phyloP scores from a whole-genome alignment of 2,888 invertebrate species.

The Melikaiella ostensackeni region DNA sequence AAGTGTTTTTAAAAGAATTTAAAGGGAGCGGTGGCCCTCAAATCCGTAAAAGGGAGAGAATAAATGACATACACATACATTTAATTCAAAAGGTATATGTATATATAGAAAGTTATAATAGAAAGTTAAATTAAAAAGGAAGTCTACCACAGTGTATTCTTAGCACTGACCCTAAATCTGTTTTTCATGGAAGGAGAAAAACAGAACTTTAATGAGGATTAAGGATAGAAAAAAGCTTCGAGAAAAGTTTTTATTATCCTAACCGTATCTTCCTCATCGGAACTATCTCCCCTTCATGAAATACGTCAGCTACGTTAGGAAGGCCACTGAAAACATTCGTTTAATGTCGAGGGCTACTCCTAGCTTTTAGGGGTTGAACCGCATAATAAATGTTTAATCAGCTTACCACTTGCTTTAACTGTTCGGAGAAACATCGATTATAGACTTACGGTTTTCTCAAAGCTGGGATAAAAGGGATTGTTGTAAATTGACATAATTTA shows the following conservation, averaged over 20 bases:
- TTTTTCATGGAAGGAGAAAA: neutral
- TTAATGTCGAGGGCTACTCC: neutral
- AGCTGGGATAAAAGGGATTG: neutral
- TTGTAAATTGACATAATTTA: neutral
- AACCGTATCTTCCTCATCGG: neutral
- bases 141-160: too few relatives aligned
- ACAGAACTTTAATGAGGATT: neutral
- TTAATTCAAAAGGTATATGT: too few relatives aligned
- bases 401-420: neutral
- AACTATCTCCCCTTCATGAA: neutral
- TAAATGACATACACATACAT: too few relatives aligned
- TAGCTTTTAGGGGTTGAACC: neutral
- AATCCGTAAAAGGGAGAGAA: too few relatives aligned
- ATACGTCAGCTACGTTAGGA: neutral
- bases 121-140: too few relatives aligned
- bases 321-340: neutral
- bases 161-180: neutral
- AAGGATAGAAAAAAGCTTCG: conserved; percentile 6
- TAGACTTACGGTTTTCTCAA: neutral
- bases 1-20: too few relatives aligned
- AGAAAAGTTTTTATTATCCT: conserved; percentile 3
- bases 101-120: too few relatives aligned
- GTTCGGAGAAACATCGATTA: neutral
- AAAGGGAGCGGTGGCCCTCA: too few relatives aligned
- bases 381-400: neutral